Conservation (phyloP, 2,113 vertebrate species). For the Entomyzon cyanotis region DNA sequence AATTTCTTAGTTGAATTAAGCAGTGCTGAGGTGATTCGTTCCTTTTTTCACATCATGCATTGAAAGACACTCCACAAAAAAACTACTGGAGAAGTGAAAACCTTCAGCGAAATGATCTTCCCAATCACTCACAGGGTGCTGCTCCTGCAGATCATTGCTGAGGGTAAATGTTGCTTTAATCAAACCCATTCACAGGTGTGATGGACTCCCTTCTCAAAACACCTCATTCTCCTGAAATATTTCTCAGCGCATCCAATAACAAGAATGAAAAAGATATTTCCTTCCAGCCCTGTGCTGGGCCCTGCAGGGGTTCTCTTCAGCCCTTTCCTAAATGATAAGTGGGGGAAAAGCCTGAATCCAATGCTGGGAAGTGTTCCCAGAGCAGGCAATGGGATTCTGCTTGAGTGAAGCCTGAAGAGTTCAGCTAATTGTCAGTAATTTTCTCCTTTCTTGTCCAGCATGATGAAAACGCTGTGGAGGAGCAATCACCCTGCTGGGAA, state of each 20-base stretch:
- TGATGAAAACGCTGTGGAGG: not conserved
- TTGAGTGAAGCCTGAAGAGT: not conserved
- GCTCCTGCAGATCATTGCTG: not conserved
- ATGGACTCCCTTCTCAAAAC: not conserved
- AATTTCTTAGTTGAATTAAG: not conserved
- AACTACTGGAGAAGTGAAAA: not conserved
- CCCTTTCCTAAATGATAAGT: not conserved
- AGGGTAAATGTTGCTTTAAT: not conserved
- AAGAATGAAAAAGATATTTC: not conserved
- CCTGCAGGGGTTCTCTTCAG: not conserved
- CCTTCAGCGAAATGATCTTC: not conserved
- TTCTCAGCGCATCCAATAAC: not conserved
- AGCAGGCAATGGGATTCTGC: not conserved
- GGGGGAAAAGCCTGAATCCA: not conserved
- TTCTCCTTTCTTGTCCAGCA: not conserved
- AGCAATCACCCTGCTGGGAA: constrained; percentile 3
- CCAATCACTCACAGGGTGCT: fast-evolving
- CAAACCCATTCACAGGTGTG: not conserved
- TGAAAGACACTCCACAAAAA: not conserved
- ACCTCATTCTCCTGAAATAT: not conserved
- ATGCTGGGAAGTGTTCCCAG: not conserved
- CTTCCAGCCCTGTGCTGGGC: not conserved
- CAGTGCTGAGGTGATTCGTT: not conserved
- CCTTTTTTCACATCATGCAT: not conserved
- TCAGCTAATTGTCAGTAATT: not conserved